A percentile compares a stretch with the other conserved stretches of the same genome.
Evolutionary conservation across 2,113 vertebrate genomes (phyloP).

Genomic region (Coptodon rendalli): DNA sequence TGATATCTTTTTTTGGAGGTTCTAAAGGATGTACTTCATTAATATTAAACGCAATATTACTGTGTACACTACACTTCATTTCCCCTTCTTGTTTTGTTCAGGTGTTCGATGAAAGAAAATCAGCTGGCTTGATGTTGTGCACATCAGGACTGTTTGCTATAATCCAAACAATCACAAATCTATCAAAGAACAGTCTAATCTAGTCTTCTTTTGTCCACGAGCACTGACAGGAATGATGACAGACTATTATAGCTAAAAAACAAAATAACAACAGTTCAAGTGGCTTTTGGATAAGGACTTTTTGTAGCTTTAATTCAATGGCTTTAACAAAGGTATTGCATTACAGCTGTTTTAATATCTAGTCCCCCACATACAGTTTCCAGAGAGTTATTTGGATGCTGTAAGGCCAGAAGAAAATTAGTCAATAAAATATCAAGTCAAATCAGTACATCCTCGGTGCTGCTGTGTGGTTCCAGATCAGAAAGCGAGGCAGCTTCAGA

Average conservation of each 20-base stretch:
- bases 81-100: neutral
- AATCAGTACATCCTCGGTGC: neutral
- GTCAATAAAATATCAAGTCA: neutral
- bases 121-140: neutral
- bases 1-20: neutral
- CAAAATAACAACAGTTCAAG: neutral
- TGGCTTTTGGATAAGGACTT: neutral
- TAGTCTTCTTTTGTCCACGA: neutral
- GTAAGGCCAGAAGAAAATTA: neutral
- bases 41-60: neutral
- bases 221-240: neutral
- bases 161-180: neutral
- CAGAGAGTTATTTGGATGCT: neutral
- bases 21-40: neutral
- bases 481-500: neutral
- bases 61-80: neutral
- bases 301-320: neutral
- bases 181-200: neutral
- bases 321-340: neutral
- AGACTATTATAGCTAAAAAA: neutral
- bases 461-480: neutral
- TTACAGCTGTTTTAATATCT: neutral
- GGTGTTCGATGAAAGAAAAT: neutral
- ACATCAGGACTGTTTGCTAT: neutral
- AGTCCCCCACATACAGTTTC: neutral